Percentiles rank a stretch among this genome's conserved stretches.
These are phyloP conservation scores for Eulithis testata DNA, from an alignment of 2,888 invertebrate species.

Conservation along the genomic window DNA sequence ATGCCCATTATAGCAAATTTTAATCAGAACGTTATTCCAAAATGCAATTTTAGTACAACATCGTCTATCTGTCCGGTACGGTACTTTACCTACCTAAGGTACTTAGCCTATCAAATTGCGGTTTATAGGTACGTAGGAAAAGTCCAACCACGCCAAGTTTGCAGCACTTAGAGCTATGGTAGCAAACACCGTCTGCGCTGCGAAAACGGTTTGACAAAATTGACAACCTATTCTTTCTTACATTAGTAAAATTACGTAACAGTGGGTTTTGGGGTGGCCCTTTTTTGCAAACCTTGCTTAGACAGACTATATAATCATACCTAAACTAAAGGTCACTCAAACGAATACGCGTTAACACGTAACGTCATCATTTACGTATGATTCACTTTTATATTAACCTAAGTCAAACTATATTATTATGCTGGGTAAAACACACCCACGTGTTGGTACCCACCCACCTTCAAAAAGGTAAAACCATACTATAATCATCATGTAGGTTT, in stretches of 20 bases:
- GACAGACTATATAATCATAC: no score
- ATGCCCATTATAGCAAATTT: background rate
- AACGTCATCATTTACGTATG: constrained; percentile 5
- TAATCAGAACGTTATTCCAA: background rate
- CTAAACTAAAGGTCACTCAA: constrained; percentile 7
- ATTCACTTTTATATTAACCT: constrained; percentile 11
- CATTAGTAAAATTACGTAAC: no score
- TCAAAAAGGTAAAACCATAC: constrained; percentile 23
- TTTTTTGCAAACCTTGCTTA: no score
- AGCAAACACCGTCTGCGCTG: no score
- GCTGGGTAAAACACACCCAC: constrained; percentile 36
- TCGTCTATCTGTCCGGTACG: background rate
- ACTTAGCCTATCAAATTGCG: background rate
- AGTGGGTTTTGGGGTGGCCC: no score
- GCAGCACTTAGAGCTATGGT: no score
- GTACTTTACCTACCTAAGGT: background rate
- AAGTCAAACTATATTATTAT: constrained; percentile 11
- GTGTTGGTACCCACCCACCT: constrained; percentile 8
- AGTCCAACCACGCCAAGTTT: background rate
- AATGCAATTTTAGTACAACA: background rate
- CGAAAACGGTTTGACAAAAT: no score
- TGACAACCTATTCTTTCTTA: no score
- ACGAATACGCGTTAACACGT: background rate
- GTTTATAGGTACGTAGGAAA: background rate
- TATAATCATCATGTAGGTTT: background rate